phyloP scores from a whole-genome alignment of 2,113 vertebrate species.

The Dipodomys spectabilis region DNA sequence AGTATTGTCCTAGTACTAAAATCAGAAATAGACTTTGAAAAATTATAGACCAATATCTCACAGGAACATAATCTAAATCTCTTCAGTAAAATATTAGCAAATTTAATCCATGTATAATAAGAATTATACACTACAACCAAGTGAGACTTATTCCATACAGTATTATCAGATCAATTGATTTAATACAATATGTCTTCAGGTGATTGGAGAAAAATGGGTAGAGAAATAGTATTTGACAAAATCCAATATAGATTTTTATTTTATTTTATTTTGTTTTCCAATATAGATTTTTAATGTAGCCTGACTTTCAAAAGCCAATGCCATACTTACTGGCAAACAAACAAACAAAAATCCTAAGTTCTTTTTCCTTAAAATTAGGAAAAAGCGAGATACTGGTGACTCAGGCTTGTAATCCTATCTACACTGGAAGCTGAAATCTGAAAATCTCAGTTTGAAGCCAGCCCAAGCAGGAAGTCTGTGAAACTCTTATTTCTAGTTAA shows the following conservation, averaged over 20 bases:
- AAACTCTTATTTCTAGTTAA: no score
- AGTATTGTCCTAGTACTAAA: neutral
- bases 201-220: neutral
- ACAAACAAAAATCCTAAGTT: neutral
- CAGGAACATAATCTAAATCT: neutral
- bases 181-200: neutral
- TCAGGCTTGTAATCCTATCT: no score
- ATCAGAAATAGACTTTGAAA: neutral
- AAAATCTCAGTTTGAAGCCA: no score
- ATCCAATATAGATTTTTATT: neutral
- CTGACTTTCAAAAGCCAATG: neutral
- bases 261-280: neutral
- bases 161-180: neutral
- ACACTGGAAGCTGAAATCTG: no score
- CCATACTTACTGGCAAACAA: neutral
- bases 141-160: neutral
- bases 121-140: neutral
- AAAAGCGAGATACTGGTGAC: no score
- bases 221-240: neutral
- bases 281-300: neutral
- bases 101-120: neutral
- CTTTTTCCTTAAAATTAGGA: neutral
- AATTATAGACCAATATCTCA: neutral
- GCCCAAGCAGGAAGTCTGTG: no score
- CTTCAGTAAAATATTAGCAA: neutral